Conservation (phyloP, 1,140 invertebrate genomes). For the Agraylea sexmaculata region DNA sequence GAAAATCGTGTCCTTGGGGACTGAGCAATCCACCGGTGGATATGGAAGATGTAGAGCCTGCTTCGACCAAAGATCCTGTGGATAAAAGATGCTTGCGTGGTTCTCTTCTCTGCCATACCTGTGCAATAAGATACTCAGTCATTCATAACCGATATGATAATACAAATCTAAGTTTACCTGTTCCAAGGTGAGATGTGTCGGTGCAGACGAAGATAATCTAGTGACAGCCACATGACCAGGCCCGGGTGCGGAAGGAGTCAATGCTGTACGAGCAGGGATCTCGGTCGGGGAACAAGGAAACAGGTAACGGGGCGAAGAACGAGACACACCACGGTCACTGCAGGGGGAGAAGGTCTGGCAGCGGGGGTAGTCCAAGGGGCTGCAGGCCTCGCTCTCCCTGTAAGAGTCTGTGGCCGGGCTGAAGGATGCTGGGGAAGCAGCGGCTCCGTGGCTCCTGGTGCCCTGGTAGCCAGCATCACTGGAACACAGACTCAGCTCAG, state of each 20-base stretch:
- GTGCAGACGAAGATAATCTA: conserved; percentile 68
- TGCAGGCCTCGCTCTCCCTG: conserved; percentile 21
- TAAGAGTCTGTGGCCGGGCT: conserved; percentile 24
- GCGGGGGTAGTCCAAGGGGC: conserved; percentile 33
- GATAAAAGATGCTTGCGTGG: conserved; percentile 76
- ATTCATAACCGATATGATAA: neutral
- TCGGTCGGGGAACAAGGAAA: conserved; percentile 37
- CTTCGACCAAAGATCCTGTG: conserved; percentile 73
- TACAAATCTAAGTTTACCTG: too few relatives aligned
- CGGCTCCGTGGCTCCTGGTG: conserved; percentile 27
- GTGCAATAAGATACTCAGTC: conserved; percentile 13
- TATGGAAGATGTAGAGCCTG: conserved; percentile 74
- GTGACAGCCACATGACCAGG: conserved; percentile 40
- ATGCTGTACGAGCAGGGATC: conserved; percentile 50
- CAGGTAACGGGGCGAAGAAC: conserved; percentile 42
- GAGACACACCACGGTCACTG: conserved; percentile 43
- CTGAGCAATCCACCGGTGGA: conserved; percentile 73
- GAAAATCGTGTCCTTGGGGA: conserved; percentile 61
- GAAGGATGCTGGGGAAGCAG: conserved; percentile 27
- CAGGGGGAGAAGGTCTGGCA: conserved; percentile 41
- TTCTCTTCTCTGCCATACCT: conserved; percentile 75
- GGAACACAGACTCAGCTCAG: conserved; percentile 43
- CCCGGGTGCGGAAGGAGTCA: conserved; percentile 28
- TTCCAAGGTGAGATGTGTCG: conserved; percentile 67
- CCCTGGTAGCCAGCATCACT: conserved; percentile 33